Conservation (phyloP, 2,797 vertebrate species). For the Sebastes taczanowskii region DNA sequence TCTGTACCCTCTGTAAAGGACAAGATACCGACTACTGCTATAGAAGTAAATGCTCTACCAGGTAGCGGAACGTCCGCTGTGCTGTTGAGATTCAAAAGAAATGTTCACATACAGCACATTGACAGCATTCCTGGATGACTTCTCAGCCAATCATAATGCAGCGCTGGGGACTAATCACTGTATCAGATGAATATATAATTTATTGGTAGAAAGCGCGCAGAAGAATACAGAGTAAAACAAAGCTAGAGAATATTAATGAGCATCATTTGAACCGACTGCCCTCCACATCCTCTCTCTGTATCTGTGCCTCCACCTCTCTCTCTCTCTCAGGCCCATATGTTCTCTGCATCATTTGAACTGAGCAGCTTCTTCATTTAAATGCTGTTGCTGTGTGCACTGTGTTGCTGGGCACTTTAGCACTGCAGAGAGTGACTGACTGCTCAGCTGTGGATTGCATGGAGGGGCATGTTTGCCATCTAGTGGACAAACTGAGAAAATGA, state of each 20-base stretch:
- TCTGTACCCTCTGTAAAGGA: background rate
- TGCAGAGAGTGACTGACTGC: slow-evolving; percentile 52
- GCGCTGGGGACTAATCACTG: background rate
- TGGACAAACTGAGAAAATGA: slow-evolving; percentile 27
- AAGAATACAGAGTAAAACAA: background rate
- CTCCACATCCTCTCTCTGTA: background rate
- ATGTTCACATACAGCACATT: background rate
- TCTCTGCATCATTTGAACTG: slow-evolving; percentile 39
- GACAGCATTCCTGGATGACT: background rate
- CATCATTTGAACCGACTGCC: slow-evolving; percentile 19
- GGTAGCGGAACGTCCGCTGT: background rate
- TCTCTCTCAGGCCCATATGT: slow-evolving; percentile 26
- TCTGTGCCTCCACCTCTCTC: background rate
- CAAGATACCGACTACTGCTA: background rate
- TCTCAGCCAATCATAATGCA: slow-evolving; percentile 10
- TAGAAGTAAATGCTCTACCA: background rate
- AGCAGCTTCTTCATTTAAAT: slow-evolving; percentile 62
- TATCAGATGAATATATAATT: background rate
- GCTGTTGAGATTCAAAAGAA: background rate
- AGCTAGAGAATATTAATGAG: slow-evolving; percentile 29
- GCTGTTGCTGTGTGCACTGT: slow-evolving; percentile 48
- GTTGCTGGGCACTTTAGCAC: slow-evolving; percentile 66
- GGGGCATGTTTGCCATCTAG: slow-evolving; percentile 48
- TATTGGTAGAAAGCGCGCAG: background rate
- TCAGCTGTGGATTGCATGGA: background rate